Conservation (phyloP, 2,888 invertebrate species). For the Megastigmus dorsalis region DNA sequence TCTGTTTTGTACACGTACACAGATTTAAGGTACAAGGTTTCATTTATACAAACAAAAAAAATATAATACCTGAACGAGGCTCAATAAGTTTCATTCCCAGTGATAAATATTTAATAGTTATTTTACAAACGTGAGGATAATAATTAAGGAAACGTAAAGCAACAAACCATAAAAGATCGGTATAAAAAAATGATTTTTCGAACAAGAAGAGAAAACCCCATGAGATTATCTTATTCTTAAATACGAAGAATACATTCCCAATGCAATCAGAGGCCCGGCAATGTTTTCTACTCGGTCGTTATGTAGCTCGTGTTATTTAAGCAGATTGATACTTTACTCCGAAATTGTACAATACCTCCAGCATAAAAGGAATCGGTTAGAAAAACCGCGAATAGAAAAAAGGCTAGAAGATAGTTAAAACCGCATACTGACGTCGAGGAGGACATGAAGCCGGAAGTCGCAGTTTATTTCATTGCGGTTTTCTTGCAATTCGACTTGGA, state of each 20-base stretch:
- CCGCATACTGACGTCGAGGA: conserved; percentile 24
- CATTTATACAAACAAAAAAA: no score
- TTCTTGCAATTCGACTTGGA: conserved; percentile 15
- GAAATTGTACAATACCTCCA: conserved; percentile 36
- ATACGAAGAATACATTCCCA: conserved; percentile 3
- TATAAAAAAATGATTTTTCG: no score
- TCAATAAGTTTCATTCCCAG: no score
- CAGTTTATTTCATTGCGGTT: conserved; percentile 36
- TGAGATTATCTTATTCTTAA: not conserved
- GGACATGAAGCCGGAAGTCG: conserved; percentile 32
- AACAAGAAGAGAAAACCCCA: not conserved
- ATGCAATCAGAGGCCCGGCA: conserved; percentile 12
- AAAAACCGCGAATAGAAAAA: conserved; percentile 40
- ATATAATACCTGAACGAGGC: no score
- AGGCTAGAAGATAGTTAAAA: conserved; percentile 28
- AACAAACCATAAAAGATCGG: no score
- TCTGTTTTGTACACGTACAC: no score
- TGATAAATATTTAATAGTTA: no score
- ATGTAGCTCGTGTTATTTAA: conserved; percentile 28
- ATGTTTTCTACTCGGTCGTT: conserved; percentile 34
- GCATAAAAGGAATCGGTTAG: conserved; percentile 14
- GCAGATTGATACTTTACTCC: conserved; percentile 35
- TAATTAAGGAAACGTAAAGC: no score
- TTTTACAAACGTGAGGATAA: no score
- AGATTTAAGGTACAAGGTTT: no score